Evolutionary conservation across 53 echinoderm and acorn worm species (phyloP).

Genomic region (Apostichopus leukothele): DNA sequence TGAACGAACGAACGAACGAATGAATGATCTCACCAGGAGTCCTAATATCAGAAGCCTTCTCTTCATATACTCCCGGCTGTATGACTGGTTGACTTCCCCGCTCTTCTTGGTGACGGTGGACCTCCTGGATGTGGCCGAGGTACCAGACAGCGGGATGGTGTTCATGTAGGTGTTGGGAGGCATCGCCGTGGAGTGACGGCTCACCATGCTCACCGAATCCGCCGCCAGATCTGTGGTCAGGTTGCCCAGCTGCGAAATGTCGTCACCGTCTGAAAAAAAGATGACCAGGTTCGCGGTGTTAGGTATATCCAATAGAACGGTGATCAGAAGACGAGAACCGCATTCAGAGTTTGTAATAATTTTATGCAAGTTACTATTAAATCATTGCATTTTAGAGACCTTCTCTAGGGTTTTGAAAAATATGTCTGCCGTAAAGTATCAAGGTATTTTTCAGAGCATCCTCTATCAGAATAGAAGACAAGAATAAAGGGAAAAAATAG

Average conservation of each 20-base stretch:
- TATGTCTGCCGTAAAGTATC: too few species aligned
- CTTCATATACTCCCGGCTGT: slow-evolving; percentile 88
- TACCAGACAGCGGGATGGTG: slow-evolving; percentile 75
- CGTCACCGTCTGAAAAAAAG: slow-evolving; percentile 33
- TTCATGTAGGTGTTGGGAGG: slow-evolving; percentile 85
- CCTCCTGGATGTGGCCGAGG: slow-evolving; percentile 83
- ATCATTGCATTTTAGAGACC: too few species aligned
- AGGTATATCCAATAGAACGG: too few species aligned
- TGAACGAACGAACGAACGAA: too few species aligned
- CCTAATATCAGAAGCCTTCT: slow-evolving; percentile 79
- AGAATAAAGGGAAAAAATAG: too few species aligned
- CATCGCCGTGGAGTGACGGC: slow-evolving; percentile 38
- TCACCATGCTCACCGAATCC: slow-evolving; percentile 32
- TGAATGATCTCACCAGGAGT: slow-evolving; percentile 63
- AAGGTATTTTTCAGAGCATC: too few species aligned
- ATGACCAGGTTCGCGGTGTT: too few species aligned
- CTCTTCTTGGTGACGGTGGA: slow-evolving; percentile 90
- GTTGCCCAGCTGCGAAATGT: slow-evolving; percentile 20
- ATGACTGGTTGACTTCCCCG: slow-evolving; percentile 67
- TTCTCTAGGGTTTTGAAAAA: too few species aligned
- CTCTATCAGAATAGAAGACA: too few species aligned
- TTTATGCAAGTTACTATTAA: too few species aligned
- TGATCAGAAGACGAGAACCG: too few species aligned
- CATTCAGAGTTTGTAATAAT: too few species aligned
- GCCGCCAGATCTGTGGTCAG: not conserved